Conservation (phyloP, 2,797 vertebrate species). For the Sparidentex hasta region DNA sequence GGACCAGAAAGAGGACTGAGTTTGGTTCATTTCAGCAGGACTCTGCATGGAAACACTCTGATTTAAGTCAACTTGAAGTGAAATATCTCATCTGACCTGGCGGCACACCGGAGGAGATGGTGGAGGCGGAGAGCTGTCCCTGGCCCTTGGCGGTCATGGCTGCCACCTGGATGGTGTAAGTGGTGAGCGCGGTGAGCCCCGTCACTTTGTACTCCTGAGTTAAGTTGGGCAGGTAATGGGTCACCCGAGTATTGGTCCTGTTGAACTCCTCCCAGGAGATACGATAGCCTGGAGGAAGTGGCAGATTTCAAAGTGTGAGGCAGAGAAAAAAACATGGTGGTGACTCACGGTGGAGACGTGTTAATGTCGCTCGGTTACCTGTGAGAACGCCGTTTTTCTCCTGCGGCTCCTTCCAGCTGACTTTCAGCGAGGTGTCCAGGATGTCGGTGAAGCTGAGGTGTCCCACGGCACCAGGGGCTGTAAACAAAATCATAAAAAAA, state of each 20-base stretch:
- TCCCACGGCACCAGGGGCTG: conserved; percentile 95
- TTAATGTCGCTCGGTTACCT: conserved; percentile 79
- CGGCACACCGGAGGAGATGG: conserved; percentile 97
- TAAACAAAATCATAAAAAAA: conserved; percentile 25
- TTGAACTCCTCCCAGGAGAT: conserved; percentile 99
- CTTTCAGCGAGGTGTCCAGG: conserved; percentile 97
- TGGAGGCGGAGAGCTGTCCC: conserved; percentile 93
- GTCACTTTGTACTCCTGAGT: conserved; percentile 97
- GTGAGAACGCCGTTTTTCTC: conserved; percentile 97
- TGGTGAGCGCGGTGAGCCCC: conserved; percentile 96
- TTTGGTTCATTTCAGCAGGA: no score
- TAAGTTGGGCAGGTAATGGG: conserved; percentile 96
- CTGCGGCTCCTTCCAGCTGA: conserved; percentile 97
- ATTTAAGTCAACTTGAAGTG: not conserved
- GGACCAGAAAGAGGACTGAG: no score
- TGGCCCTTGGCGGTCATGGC: conserved; percentile 98
- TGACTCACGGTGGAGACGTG: conserved; percentile 2
- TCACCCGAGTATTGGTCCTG: conserved; percentile 96
- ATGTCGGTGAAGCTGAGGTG: conserved; percentile 98
- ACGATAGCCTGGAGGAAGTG: conserved; percentile 88
- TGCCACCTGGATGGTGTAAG: conserved; percentile 98
- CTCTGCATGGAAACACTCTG: no score
- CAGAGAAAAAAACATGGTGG: not conserved
- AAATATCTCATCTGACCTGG: conserved; percentile 86
- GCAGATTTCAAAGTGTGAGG: not conserved